Base-by-base conservation (phyloP, 2,797 vertebrate genomes). In the Vultur gryphus region DNA sequence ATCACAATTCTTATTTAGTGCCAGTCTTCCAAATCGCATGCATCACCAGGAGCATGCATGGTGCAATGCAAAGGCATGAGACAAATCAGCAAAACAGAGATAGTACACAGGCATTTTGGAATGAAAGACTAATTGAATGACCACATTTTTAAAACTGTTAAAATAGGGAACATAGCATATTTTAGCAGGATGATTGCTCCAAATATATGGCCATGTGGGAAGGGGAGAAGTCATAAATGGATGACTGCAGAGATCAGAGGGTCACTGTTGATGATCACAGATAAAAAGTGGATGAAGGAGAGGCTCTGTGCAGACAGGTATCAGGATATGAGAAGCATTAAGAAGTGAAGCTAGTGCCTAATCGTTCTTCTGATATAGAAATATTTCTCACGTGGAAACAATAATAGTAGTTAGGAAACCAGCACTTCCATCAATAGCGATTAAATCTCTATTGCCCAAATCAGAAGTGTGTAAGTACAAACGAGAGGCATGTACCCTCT, bases 21-120 rank as follows among this genome's bases (percentile, higher is more conserved):
- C 5, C 76, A 67, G 41, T 39, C 46, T 93, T 71, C 20, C 59
- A 75, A 59, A 94, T 26, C 19, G 29, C 37, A 5, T 17, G 13
- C 57, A 33, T 57, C 41, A 26, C 13, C 1, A 1, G 14, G 5
- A 80, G 24, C 0, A 0, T n/a, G 13, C 11, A 23, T 4, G 7
- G 21, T 67, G 55, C 70, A 33, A 43, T 13, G 23, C 12, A 64
- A 79, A 84, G 13, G 16, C 35, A 33, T 13, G 29, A 78, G 33
- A 65, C 54, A 76, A 90, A 84, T 15, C 10, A 69, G 33, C 31
- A 61, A 62, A 90, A 58, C 11, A 77, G 21, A 83, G 20, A 59
- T 1, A 61, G 23, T 4, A 11, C n/a, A 64, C 29, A 61, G 52
- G 21, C 24, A 48, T n/a, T 26, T 11, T 82, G 62, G 43, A 87